Conservation (phyloP, 2,797 vertebrate species). For the Mormyrops attenuatus region DNA sequence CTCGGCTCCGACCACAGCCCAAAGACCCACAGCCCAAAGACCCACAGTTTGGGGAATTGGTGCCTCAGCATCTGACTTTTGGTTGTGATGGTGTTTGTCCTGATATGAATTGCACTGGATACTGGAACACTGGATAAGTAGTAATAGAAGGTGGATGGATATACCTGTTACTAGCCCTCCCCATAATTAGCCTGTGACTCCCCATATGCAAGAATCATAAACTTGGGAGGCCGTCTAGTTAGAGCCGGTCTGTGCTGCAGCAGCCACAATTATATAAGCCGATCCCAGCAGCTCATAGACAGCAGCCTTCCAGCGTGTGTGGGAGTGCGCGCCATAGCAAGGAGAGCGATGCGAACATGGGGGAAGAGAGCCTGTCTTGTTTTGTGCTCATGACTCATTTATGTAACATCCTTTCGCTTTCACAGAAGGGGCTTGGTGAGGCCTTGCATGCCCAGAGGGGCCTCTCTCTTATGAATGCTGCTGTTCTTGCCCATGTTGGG, state of each 20-base stretch:
- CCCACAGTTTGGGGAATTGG: background rate
- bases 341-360: background rate
- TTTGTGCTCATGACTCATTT: constrained; percentile 4
- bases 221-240: background rate
- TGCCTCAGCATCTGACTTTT: background rate
- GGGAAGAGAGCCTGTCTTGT: background rate
- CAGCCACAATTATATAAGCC: background rate
- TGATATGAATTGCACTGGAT: background rate
- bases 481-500: background rate
- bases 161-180: background rate
- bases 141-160: background rate
- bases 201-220: background rate
- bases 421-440: background rate
- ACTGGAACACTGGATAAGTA: background rate
- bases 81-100: background rate
- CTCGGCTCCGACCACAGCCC: no score
- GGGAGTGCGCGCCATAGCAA: background rate
- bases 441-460: background rate
- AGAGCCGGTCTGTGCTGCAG: background rate
- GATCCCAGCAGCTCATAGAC: background rate
- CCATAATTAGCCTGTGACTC: background rate
- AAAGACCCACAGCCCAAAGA: background rate
- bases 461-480: background rate
- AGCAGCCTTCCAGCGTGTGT: background rate
- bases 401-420: constrained; percentile 2